phyloP scores from a whole-genome alignment of 2,113 vertebrate species.

The Pluvianellus socialis region DNA sequence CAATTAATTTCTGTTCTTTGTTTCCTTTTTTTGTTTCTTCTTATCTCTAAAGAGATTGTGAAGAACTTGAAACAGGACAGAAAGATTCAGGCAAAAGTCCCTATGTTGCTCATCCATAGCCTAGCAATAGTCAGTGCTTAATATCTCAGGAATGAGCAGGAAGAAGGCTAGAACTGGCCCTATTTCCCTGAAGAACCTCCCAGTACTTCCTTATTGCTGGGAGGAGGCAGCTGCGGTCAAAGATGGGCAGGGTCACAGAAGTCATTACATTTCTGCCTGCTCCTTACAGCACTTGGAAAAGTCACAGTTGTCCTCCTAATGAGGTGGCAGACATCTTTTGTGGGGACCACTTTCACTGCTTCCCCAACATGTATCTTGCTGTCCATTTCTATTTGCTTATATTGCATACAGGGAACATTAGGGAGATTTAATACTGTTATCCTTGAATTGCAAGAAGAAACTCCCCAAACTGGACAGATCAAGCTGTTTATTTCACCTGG shows the following conservation, averaged over 20 bases:
- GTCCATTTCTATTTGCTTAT: background rate
- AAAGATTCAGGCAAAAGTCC: background rate
- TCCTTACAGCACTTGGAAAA: background rate
- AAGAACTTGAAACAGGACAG: background rate
- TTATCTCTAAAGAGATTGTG: background rate
- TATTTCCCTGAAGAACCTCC: background rate
- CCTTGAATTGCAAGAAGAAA: background rate
- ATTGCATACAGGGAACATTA: background rate
- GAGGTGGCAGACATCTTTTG: background rate
- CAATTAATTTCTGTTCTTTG: background rate
- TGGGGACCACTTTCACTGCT: background rate
- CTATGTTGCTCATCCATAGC: background rate
- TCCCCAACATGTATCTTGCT: background rate
- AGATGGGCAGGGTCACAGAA: background rate
- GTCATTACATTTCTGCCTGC: background rate
- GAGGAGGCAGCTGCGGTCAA: background rate
- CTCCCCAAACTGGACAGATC: background rate
- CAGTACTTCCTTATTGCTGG: background rate
- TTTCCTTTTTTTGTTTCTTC: background rate
- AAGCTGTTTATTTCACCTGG: background rate
- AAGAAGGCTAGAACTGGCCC: background rate
- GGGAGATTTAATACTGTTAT: background rate
- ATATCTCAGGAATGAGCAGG: background rate
- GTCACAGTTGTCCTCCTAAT: background rate
- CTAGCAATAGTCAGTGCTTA: background rate